These are phyloP conservation scores for Setophaga kirtlandii DNA, from an alignment of 2,113 vertebrate genomes.

Conservation along the genomic window DNA sequence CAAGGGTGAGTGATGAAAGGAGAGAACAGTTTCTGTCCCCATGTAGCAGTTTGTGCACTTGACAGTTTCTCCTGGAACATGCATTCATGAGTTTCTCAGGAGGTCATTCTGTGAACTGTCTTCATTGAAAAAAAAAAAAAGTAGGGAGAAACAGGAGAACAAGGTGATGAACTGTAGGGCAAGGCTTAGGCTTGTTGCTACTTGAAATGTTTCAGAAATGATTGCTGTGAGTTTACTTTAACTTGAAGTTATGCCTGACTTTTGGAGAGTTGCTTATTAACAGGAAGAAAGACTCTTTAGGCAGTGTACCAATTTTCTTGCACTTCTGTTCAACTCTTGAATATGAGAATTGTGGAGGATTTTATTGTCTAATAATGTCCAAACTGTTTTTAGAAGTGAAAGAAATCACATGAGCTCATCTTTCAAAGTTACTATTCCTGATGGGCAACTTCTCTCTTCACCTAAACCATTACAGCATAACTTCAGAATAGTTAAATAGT, in stretches of 20 bases:
- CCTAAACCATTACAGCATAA: background rate
- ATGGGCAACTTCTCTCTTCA: background rate
- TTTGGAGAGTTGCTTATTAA: background rate
- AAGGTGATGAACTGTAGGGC: background rate
- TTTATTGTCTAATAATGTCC: background rate
- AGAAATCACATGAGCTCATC: background rate
- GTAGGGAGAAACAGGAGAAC: background rate
- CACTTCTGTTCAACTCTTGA: background rate
- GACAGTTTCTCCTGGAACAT: background rate
- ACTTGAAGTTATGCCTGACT: background rate
- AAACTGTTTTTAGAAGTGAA: background rate
- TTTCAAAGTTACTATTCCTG: background rate
- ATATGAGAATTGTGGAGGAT: background rate
- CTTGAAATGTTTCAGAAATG: background rate
- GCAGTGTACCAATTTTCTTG: background rate
- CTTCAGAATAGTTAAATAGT: background rate
- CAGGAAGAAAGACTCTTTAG: background rate
- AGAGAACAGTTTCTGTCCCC: background rate
- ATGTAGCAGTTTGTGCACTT: background rate
- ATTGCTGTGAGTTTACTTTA: background rate
- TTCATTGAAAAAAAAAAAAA: background rate
- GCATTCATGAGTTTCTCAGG: background rate
- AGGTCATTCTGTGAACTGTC: background rate
- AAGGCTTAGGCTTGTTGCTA: background rate
- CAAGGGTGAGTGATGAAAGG: background rate